Evolutionary conservation across 2,113 vertebrate genomes (phyloP).

Genomic region (Sinocyclocheilus maitianheensis): DNA sequence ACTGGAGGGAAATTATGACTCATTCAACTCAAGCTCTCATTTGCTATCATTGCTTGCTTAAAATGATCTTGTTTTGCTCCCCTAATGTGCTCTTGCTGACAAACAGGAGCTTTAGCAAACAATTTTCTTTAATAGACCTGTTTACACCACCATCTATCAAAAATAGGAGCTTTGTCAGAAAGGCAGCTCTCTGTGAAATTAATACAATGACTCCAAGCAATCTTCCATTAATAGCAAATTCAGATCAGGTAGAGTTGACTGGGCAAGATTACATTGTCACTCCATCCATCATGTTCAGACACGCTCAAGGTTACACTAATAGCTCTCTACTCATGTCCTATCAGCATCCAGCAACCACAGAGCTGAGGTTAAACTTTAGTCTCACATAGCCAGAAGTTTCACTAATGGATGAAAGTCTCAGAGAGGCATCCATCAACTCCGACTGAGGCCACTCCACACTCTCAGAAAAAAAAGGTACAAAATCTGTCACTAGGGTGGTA

Average conservation of each 20-base stretch:
- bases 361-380: not conserved
- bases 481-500: no score
- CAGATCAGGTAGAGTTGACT: not conserved
- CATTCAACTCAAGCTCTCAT: slow-evolving; percentile 41
- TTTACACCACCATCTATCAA: slow-evolving; percentile 55
- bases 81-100: slow-evolving; percentile 50
- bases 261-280: slow-evolving; percentile 1
- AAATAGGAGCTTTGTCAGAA: slow-evolving; percentile 18
- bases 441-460: not conserved
- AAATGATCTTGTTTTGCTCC: slow-evolving; percentile 11
- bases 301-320: not conserved
- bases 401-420: not conserved
- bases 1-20: slow-evolving; percentile 29
- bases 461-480: no score
- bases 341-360: not conserved
- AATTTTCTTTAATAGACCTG: slow-evolving; percentile 45
- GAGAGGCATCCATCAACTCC: not conserved
- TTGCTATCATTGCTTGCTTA: slow-evolving; percentile 35
- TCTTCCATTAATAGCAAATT: not conserved
- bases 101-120: slow-evolving; percentile 25
- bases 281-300: slow-evolving; percentile 20
- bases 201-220: not conserved
- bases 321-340: not conserved
- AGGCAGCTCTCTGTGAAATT: slow-evolving; percentile 17
- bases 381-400: not conserved